Conservation (phyloP, 2,113 vertebrate species). For the Chaetodon auriga region DNA sequence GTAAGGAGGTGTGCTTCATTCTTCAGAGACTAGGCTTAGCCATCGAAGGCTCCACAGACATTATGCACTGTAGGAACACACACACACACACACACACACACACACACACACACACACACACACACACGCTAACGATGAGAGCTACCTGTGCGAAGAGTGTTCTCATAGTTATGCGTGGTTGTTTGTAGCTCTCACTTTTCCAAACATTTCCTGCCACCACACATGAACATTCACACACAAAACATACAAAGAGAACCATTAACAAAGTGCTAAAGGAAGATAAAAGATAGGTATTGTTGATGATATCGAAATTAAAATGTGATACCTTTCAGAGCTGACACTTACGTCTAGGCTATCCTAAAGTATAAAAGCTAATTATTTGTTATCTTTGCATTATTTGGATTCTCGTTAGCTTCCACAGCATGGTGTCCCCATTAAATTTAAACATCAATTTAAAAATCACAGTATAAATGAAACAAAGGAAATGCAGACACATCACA, state of each 20-base stretch:
- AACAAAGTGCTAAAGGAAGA: background rate
- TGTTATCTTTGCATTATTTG: constrained; percentile 19
- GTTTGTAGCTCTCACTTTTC: constrained; percentile 73
- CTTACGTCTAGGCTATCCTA: background rate
- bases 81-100: no score
- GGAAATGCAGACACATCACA: background rate
- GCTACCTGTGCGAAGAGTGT: constrained; percentile 63
- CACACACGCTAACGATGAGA: constrained; percentile 36
- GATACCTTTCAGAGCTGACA: background rate
- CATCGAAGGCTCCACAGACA: no score
- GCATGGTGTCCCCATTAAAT: constrained; percentile 15
- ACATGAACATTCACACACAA: background rate
- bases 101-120: constrained; percentile 35
- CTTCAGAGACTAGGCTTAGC: no score
- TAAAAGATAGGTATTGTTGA: background rate
- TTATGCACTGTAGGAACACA: no score
- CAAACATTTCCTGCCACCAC: constrained; percentile 64
- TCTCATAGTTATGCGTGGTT: constrained; percentile 76
- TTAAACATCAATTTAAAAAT: constrained; percentile 28
- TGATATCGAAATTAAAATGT: background rate
- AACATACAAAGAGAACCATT: background rate
- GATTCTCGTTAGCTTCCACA: background rate
- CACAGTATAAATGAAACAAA: constrained; percentile 5
- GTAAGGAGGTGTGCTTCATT: no score
- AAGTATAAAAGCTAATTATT: constrained; percentile 24